Percentiles rank a stretch among this genome's conserved stretches.
Conservation (phyloP, 2,888 invertebrate species). For the Embidobia sp. region DNA sequence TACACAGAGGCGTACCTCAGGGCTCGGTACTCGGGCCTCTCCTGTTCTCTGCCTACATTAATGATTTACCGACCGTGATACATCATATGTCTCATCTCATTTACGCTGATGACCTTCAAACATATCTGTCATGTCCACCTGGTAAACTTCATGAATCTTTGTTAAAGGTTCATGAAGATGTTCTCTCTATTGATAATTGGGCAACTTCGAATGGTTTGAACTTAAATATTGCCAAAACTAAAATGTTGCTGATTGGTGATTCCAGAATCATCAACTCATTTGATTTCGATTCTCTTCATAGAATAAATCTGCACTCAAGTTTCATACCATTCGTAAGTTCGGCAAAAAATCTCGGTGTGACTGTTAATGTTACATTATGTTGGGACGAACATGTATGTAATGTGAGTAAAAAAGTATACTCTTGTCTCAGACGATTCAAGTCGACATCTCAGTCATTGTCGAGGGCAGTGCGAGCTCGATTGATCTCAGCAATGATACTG, state of each 20-base stretch:
- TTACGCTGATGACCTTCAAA: conserved; percentile 2
- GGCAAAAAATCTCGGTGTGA: too few relatives aligned
- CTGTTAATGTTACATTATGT: too few relatives aligned
- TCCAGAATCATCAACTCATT: too few relatives aligned
- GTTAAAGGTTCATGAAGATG: background rate
- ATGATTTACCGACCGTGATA: background rate
- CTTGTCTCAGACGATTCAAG: background rate
- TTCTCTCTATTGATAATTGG: background rate
- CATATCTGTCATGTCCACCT: background rate
- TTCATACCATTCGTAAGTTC: too few relatives aligned
- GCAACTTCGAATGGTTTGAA: too few relatives aligned
- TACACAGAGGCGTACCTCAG: background rate
- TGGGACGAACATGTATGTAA: too few relatives aligned
- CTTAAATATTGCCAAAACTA: too few relatives aligned
- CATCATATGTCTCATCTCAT: background rate
- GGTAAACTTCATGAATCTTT: background rate
- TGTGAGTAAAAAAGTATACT: background rate
- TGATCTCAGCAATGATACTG: background rate
- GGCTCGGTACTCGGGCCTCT: background rate
- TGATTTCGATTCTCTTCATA: too few relatives aligned
- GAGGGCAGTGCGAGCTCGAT: background rate
- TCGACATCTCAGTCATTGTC: background rate
- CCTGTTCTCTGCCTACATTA: background rate
- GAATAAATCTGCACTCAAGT: too few relatives aligned
- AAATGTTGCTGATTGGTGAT: too few relatives aligned